phyloP scores from a whole-genome alignment of 23 tunicate genomes.

The Diplosoma virens region DNA sequence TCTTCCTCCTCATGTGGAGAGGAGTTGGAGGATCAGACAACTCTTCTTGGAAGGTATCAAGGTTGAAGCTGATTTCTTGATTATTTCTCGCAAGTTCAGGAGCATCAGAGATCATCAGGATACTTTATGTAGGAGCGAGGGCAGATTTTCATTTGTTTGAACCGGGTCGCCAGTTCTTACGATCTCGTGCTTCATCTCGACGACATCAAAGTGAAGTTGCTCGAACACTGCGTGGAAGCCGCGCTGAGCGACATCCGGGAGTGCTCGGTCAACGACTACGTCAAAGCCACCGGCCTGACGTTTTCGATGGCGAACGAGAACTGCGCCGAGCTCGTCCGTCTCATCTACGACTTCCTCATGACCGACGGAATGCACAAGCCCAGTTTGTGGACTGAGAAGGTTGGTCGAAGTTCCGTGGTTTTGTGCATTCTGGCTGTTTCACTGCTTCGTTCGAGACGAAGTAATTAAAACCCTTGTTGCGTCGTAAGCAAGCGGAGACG shows the following conservation, averaged over 20 bases:
- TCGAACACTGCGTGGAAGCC: slow-evolving; percentile 87
- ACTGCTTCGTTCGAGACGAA: no score
- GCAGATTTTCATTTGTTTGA: slow-evolving; percentile 56
- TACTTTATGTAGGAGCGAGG: slow-evolving; percentile 54
- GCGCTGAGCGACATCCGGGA: slow-evolving; percentile 73
- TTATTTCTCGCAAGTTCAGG: background rate
- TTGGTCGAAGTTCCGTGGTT: no score
- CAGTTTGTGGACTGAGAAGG: slow-evolving; percentile 72
- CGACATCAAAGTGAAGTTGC: slow-evolving; percentile 42
- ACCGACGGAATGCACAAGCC: slow-evolving; percentile 26
- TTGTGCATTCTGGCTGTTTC: no score
- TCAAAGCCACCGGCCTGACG: slow-evolving; percentile 15
- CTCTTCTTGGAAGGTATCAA: slow-evolving; percentile 68
- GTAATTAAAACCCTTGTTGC: no score
- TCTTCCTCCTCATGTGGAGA: slow-evolving; percentile 83
- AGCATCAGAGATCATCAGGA: background rate
- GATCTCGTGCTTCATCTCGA: slow-evolving; percentile 34
- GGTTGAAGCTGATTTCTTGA: background rate
- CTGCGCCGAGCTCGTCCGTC: slow-evolving; percentile 55
- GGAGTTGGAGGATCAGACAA: slow-evolving; percentile 62
- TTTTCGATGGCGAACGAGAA: slow-evolving; percentile 58
- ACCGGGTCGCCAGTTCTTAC: slow-evolving; percentile 42
- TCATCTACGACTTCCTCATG: slow-evolving; percentile 55
- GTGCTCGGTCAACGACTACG: slow-evolving; percentile 7
- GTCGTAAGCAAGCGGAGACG: no score